phyloP scores from a whole-genome alignment of 2,797 vertebrate species.

The Galagoides demidoff region DNA sequence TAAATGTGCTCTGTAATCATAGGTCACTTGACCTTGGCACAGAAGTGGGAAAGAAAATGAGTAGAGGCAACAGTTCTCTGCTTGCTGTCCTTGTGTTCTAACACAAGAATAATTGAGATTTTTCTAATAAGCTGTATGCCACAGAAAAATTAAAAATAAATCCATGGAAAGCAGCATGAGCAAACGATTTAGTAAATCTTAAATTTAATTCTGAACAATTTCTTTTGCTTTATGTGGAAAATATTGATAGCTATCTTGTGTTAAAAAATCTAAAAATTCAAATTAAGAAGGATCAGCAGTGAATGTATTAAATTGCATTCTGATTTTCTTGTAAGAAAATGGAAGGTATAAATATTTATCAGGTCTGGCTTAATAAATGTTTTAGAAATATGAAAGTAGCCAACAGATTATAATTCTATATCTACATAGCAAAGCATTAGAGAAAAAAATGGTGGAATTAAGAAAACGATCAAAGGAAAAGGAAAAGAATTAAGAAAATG shows the following conservation, averaged over 20 bases:
- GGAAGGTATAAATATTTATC: background rate
- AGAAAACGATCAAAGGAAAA: background rate
- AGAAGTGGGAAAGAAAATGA: background rate
- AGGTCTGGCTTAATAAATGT: background rate
- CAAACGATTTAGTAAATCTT: background rate
- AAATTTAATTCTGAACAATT: constrained; percentile 2
- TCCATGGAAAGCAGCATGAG: background rate
- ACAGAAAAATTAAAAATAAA: background rate
- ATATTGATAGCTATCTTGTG: background rate
- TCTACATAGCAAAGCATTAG: background rate
- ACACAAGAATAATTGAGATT: background rate
- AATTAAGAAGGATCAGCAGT: background rate
- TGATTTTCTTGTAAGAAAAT: background rate
- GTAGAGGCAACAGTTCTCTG: background rate
- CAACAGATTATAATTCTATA: background rate
- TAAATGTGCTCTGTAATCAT: background rate
- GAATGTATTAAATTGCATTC: background rate
- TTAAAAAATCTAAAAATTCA: constrained; percentile 18
- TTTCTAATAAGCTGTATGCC: background rate
- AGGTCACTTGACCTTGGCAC: background rate
- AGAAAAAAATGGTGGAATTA: background rate
- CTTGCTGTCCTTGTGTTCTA: background rate
- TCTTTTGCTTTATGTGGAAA: background rate
- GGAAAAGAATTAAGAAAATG: background rate
- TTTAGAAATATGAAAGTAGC: background rate